These are phyloP conservation scores for Drepana arcuata DNA, from an alignment of 1,140 invertebrate species.

Conservation along the genomic window DNA sequence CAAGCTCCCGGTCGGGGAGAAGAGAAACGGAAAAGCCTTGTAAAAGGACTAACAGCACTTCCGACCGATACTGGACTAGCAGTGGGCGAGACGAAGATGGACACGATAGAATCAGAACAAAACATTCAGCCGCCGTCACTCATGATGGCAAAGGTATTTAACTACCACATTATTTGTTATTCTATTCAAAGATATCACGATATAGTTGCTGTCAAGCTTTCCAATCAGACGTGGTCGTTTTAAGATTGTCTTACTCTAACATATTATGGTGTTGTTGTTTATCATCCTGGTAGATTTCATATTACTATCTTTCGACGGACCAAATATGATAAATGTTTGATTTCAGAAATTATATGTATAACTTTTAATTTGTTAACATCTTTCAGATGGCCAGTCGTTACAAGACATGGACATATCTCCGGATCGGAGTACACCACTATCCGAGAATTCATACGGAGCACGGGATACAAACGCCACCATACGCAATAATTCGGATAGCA, in stretches of 20 bases:
- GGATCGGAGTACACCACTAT: slow-evolving; percentile 53
- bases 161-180: neutral
- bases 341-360: neutral
- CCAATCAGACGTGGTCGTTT: no score
- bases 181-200: neutral
- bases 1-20: slow-evolving; percentile 45
- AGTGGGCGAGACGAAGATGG: slow-evolving; percentile 39
- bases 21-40: slow-evolving; percentile 45
- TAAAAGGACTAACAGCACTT: slow-evolving; percentile 46
- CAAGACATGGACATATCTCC: slow-evolving; percentile 66
- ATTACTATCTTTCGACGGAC: neutral
- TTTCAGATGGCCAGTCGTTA: slow-evolving; percentile 46
- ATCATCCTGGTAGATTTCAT: neutral
- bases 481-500: slow-evolving; percentile 21
- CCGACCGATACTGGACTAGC: slow-evolving; percentile 49
- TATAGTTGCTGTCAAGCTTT: neutral
- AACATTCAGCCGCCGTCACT: slow-evolving; percentile 28
- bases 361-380: neutral
- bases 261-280: no score
- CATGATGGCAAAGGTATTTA: slow-evolving; percentile 48
- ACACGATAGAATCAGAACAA: slow-evolving; percentile 39
- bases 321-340: neutral
- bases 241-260: no score
- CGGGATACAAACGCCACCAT: slow-evolving; percentile 17
- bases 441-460: slow-evolving; percentile 49